Evolutionary conservation across 2,888 invertebrate genomes (phyloP).

Genomic region (Lithophane socia): DNA sequence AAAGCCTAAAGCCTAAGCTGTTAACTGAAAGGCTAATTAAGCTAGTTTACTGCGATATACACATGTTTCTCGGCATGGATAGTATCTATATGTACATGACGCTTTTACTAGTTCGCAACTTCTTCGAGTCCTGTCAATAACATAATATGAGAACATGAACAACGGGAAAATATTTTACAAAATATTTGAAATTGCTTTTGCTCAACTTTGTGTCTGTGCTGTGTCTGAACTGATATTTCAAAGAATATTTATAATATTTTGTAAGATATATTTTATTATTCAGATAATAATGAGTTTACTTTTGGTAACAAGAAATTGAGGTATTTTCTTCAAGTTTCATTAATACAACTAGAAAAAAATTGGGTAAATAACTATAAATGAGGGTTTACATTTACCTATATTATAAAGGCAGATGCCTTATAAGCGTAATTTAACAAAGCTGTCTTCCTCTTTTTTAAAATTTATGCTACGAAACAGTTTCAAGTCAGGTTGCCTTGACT

Average conservation of each 20-base stretch:
- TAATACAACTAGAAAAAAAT: background rate
- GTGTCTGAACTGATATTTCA: slow-evolving; percentile 38
- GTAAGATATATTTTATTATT: slow-evolving; percentile 15
- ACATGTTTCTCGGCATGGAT: slow-evolving; percentile 43
- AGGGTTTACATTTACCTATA: background rate
- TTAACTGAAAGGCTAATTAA: too few species aligned
- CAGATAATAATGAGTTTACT: slow-evolving; percentile 4
- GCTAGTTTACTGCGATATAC: background rate
- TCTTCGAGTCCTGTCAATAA: slow-evolving; percentile 57
- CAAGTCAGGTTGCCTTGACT: slow-evolving; percentile 67
- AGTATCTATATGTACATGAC: slow-evolving; percentile 27
- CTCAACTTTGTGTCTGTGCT: slow-evolving; percentile 58
- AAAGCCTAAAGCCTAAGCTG: too few species aligned
- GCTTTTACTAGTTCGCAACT: slow-evolving; percentile 44
- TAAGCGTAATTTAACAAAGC: slow-evolving; percentile 12
- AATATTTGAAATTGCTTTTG: slow-evolving; percentile 56
- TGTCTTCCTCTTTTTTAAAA: background rate
- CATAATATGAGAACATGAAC: slow-evolving; percentile 57
- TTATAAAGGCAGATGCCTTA: background rate
- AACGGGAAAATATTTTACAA: slow-evolving; percentile 51
- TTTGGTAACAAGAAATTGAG: slow-evolving; percentile 1
- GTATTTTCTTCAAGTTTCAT: slow-evolving; percentile 1
- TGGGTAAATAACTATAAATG: background rate
- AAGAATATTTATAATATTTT: background rate
- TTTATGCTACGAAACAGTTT: slow-evolving; percentile 43